Evolutionary conservation across 2,888 invertebrate species (phyloP).

Genomic region (Crocallis elinguaria): DNA sequence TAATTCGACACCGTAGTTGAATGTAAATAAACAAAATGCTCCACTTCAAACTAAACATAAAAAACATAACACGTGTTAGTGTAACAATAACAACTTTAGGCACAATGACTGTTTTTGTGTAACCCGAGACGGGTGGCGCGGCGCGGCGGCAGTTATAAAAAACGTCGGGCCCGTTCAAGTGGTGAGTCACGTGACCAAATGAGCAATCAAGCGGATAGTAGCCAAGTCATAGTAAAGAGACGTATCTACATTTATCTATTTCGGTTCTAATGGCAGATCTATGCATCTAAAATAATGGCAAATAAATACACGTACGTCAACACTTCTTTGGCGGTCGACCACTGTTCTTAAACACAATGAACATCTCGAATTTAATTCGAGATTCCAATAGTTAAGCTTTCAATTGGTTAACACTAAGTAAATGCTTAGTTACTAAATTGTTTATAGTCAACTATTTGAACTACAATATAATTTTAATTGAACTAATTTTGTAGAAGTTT

Average conservation of each 20-base stretch:
- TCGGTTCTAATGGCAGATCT: slow-evolving; percentile 20
- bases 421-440: slow-evolving; percentile 16
- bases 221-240: background rate
- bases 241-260: slow-evolving; percentile 2
- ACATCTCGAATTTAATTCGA: slow-evolving; percentile 33
- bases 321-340: slow-evolving; percentile 28
- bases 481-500: slow-evolving; percentile 14
- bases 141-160: too few species aligned
- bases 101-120: too few species aligned
- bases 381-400: slow-evolving; percentile 23
- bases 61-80: too few species aligned
- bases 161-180: too few species aligned
- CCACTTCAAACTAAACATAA: too few species aligned
- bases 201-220: too few species aligned
- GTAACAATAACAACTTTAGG: too few species aligned
- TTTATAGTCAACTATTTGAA: slow-evolving; percentile 26
- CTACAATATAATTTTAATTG: too few species aligned
- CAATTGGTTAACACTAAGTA: slow-evolving; percentile 8
- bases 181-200: too few species aligned
- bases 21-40: too few species aligned
- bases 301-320: slow-evolving; percentile 15
- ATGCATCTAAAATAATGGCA: slow-evolving; percentile 9
- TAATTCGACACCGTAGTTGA: too few species aligned
- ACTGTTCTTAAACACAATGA: slow-evolving; percentile 1
- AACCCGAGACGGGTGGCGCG: too few species aligned